A percentile compares a stretch with the other conserved stretches of the same genome.
Conservation (phyloP, 2,888 invertebrate genomes). For the Megaustenia siamemsis region DNA sequence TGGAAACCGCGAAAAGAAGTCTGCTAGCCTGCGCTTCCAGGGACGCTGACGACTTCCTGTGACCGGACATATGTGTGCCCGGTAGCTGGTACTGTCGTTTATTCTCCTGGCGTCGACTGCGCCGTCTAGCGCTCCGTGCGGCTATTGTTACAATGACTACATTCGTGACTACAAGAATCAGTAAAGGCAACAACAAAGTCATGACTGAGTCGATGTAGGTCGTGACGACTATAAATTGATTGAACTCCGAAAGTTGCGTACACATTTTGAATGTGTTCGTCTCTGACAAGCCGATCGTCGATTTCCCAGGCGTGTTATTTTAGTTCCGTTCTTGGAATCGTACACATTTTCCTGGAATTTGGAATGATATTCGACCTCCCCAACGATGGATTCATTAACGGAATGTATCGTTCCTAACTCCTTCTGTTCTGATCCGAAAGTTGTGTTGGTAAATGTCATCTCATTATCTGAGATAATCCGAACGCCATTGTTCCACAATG, state of each 20-base stretch:
- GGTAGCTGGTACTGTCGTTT: conserved; percentile 25
- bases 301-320: background rate
- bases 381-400: background rate
- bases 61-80: background rate
- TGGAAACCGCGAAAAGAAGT: conserved; percentile 41
- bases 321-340: background rate
- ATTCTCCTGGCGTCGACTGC: background rate
- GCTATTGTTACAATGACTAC: conserved; percentile 17
- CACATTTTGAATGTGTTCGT: background rate
- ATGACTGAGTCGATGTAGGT: conserved; percentile 41
- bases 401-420: background rate
- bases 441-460: background rate
- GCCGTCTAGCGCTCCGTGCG: background rate
- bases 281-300: too few species aligned
- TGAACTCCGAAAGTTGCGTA: conserved; percentile 20
- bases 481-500: conserved; percentile 44
- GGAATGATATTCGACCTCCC: background rate
- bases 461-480: background rate
- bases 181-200: conserved; percentile 23
- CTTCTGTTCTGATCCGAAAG: background rate
- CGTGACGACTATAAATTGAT: background rate
- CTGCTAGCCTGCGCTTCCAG: conserved; percentile 36
- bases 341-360: background rate
- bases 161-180: conserved; percentile 39
- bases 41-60: conserved; percentile 13